phyloP scores from a whole-genome alignment of 2,888 invertebrate species.

The Abrostola triplasia region DNA sequence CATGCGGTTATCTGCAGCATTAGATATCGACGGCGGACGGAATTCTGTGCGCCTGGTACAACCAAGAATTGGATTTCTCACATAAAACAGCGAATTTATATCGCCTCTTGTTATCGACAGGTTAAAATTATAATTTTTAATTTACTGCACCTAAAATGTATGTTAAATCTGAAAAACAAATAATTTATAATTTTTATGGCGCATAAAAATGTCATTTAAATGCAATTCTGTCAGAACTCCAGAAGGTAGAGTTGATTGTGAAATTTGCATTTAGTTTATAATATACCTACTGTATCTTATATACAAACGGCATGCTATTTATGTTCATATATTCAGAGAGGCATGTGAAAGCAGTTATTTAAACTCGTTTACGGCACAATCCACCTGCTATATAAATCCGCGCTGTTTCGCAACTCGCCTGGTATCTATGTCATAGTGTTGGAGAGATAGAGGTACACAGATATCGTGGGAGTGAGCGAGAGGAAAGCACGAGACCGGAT shows the following conservation, averaged over 20 bases:
- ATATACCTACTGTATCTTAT: slow-evolving; percentile 39
- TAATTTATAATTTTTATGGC: slow-evolving; percentile 40
- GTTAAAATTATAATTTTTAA: slow-evolving; percentile 28
- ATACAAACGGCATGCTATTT: slow-evolving; percentile 56
- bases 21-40: slow-evolving; percentile 16
- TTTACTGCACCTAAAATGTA: slow-evolving; percentile 21
- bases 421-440: slow-evolving; percentile 85
- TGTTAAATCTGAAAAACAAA: slow-evolving; percentile 38
- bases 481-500: slow-evolving; percentile 72
- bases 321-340: slow-evolving; percentile 72
- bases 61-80: slow-evolving; percentile 22
- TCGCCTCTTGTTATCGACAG: slow-evolving; percentile 20
- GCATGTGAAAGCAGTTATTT: slow-evolving; percentile 86
- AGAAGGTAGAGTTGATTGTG: slow-evolving; percentile 15
- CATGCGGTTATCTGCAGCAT: slow-evolving; percentile 29
- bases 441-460: slow-evolving; percentile 61
- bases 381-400: slow-evolving; percentile 88
- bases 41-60: slow-evolving; percentile 51
- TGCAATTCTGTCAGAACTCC: slow-evolving; percentile 19
- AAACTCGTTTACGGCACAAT: slow-evolving; percentile 86
- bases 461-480: slow-evolving; percentile 66
- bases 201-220: slow-evolving; percentile 22
- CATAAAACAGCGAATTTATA: slow-evolving; percentile 11
- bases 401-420: slow-evolving; percentile 85
- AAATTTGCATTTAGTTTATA: slow-evolving; percentile 46